Evolutionary conservation across 2,888 invertebrate species (phyloP), one percentile per base, ranked within the genome.

Genomic region (Morpho achilles): DNA sequence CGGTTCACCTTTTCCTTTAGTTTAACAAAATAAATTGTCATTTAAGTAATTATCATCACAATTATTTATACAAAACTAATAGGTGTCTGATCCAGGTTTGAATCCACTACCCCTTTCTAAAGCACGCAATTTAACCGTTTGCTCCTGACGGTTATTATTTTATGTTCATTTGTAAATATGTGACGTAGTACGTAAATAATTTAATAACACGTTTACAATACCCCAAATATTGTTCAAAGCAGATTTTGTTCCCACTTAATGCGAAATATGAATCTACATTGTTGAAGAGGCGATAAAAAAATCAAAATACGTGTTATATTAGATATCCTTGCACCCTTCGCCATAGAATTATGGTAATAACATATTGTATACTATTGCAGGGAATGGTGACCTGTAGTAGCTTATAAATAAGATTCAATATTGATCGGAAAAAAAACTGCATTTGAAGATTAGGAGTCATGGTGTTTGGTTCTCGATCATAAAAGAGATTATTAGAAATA

Each of bases 291-390:
- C 64, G 66, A 74, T 72, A 76, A 83, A 84, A 83, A 87, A 81
- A 84, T 80, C 80, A 77, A 78, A 84, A 82, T 82, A 82, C 65
- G 67, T 77, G 80, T 82, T 72, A 72, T 87, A 87, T 85, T 82
- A 84, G 82, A 82, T 84, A 83, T 81, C 77, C 74, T 74, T 73
- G 72, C 81, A 69, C 82, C 85, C 84, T 79, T 82, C 76, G 79
- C 82, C 88, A 86, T 84, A 82, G 82, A 84, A 87, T 87, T 88
- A 88, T 87, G 84, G 72, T 84, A 86, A 86, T 83, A 59, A 65
- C 63, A 66, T 61, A 66, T 56, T 63, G 58, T 61, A 59, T 60
- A 50, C 54, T 56, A 56, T 52, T 46, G 40, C 22, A 51, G 62
- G 59, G 53, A 32, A 32, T 32, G 32, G 3, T 32, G 32, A 32